Percentiles rank a stretch among this genome's conserved stretches.
phyloP scores from a whole-genome alignment of 2,797 vertebrate genomes.

The Sebastes matsubarae region DNA sequence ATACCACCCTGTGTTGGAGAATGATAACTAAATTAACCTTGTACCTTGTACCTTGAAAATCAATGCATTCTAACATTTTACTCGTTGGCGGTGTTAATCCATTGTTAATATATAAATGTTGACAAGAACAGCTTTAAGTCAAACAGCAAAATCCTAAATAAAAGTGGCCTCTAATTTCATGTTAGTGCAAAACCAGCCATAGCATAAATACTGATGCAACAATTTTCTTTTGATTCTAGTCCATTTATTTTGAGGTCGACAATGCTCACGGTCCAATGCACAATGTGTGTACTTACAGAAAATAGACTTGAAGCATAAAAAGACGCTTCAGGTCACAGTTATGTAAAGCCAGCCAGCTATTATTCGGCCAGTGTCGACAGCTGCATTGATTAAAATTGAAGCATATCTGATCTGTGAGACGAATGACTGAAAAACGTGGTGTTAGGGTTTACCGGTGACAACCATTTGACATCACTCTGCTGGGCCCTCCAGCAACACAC shows the following conservation, averaged over 20 bases:
- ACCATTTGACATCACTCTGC: conserved; percentile 32
- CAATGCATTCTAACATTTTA: too few species aligned
- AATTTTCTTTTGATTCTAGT: not conserved
- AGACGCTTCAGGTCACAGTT: conserved; percentile 3
- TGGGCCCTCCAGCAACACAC: conserved; percentile 34
- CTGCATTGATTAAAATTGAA: conserved; percentile 27
- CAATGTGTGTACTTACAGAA: not conserved
- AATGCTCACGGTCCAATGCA: not conserved
- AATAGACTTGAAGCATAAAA: not conserved
- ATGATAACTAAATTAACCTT: too few species aligned
- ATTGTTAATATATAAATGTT: not conserved
- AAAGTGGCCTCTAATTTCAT: not conserved
- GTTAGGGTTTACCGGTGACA: conserved; percentile 37
- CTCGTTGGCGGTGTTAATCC: not conserved
- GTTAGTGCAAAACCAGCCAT: not conserved
- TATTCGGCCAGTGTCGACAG: not conserved
- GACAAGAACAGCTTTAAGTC: not conserved
- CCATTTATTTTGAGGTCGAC: not conserved
- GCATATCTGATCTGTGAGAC: conserved; percentile 15
- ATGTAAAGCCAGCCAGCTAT: not conserved
- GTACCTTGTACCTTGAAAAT: too few species aligned
- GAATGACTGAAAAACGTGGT: conserved; percentile 6
- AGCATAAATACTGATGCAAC: not conserved
- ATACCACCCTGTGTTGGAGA: too few species aligned
- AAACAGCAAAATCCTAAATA: not conserved